Evolutionary conservation across 2,113 vertebrate species (phyloP).

Genomic region (Alethe diademata): DNA sequence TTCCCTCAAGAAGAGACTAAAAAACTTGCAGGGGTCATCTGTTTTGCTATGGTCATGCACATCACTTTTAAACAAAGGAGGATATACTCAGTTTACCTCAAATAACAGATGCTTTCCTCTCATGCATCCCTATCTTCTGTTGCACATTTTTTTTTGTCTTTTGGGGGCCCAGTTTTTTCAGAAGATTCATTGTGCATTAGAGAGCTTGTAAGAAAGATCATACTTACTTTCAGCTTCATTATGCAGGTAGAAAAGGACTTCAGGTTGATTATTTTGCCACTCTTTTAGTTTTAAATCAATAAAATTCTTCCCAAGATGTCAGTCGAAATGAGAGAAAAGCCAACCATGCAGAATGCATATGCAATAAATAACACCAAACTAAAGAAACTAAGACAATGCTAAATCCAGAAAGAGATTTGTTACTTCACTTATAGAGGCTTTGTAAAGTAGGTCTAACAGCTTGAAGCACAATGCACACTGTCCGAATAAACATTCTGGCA

Average conservation of each 20-base stretch:
- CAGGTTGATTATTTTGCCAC: neutral
- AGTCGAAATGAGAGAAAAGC: neutral
- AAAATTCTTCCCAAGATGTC: neutral
- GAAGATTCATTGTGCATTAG: neutral
- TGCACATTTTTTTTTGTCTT: neutral
- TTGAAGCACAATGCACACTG: neutral
- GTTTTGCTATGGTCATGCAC: neutral
- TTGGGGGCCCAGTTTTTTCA: neutral
- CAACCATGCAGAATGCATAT: neutral
- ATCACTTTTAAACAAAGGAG: neutral
- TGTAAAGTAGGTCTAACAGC: neutral
- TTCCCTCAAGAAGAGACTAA: neutral
- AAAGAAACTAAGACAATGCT: neutral
- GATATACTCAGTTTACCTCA: neutral
- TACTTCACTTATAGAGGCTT: neutral
- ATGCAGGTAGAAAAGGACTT: neutral
- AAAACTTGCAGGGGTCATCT: neutral
- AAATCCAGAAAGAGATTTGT: neutral
- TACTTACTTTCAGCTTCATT: neutral
- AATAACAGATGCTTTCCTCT: neutral
- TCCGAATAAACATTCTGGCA: neutral
- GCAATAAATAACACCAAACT: neutral
- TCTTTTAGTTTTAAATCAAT: neutral
- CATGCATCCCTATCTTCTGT: neutral
- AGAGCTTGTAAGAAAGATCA: neutral